Conservation (phyloP, 2,888 invertebrate species). For the Dorcus parallelipipedus region DNA sequence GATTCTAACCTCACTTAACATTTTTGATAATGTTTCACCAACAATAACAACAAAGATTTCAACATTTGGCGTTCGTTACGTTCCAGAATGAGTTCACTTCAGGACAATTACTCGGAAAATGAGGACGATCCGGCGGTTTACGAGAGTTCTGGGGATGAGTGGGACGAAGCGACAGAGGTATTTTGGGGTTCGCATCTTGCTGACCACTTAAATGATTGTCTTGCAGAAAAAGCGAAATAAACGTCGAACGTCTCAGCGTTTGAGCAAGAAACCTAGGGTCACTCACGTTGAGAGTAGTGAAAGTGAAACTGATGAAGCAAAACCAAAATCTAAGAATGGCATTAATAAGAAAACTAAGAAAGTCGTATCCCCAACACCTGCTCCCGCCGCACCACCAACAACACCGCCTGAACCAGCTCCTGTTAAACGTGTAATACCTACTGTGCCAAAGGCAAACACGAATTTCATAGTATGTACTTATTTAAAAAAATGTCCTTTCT, state of each 20-base stretch:
- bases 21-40: no score
- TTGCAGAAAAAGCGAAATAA: slow-evolving; percentile 33
- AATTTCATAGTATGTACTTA: neutral
- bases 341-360: slow-evolving; percentile 25
- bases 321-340: slow-evolving; percentile 24
- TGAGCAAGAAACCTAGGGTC: slow-evolving; percentile 39
- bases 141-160: slow-evolving; percentile 45
- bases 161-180: slow-evolving; percentile 33
- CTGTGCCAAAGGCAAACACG: neutral
- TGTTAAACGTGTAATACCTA: neutral
- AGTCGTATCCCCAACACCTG: neutral
- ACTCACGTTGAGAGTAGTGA: slow-evolving; percentile 29
- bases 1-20: no score
- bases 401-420: neutral
- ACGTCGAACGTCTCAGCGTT: slow-evolving; percentile 35
- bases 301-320: slow-evolving; percentile 26
- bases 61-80: no score
- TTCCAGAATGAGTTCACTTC: slow-evolving; percentile 11
- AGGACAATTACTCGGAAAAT: slow-evolving; percentile 37
- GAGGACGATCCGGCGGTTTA: slow-evolving; percentile 45
- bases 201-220: slow-evolving; percentile 4
- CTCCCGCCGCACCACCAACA: neutral
- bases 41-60: no score
- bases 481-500: neutral
- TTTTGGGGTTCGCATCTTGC: neutral